A percentile compares a stretch with the other conserved stretches of the same genome.
Evolutionary conservation across 2,113 vertebrate genomes (phyloP).

Genomic region (Sylvietta virens): DNA sequence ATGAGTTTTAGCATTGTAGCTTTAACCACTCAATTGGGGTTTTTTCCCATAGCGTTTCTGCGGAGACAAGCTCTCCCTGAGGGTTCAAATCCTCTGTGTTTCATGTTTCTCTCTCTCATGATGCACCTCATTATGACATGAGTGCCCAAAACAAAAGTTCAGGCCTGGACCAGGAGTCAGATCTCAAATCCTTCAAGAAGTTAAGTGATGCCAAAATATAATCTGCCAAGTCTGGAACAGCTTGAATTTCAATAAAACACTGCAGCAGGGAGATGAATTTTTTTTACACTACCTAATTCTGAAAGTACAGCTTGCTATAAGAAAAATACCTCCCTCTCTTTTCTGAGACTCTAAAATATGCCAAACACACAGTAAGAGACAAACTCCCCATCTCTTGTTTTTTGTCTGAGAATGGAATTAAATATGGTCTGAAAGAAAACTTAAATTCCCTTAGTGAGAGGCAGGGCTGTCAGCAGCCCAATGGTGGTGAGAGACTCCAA

Average conservation of each 20-base stretch:
- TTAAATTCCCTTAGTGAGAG: neutral
- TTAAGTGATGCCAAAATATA: neutral
- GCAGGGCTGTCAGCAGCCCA: neutral
- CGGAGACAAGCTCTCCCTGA: neutral
- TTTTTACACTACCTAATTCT: neutral
- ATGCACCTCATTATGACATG: rapidly evolving
- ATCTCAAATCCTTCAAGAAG: neutral
- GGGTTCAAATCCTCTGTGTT: neutral
- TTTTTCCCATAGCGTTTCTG: neutral
- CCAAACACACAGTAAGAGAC: neutral
- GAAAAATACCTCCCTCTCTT: neutral
- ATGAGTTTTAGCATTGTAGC: neutral
- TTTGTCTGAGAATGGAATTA: neutral
- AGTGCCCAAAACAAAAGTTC: neutral
- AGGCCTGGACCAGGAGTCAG: neutral
- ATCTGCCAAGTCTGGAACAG: neutral
- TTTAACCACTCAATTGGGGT: neutral
- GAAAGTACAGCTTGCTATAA: neutral
- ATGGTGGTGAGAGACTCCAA: neutral
- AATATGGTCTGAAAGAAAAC: neutral
- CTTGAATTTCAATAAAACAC: neutral
- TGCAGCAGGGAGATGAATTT: neutral
- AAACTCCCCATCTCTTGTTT: neutral
- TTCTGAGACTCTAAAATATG: neutral
- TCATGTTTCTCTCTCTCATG: neutral